phyloP scores from a whole-genome alignment of 2,888 invertebrate species.

The Melieria omissa region DNA sequence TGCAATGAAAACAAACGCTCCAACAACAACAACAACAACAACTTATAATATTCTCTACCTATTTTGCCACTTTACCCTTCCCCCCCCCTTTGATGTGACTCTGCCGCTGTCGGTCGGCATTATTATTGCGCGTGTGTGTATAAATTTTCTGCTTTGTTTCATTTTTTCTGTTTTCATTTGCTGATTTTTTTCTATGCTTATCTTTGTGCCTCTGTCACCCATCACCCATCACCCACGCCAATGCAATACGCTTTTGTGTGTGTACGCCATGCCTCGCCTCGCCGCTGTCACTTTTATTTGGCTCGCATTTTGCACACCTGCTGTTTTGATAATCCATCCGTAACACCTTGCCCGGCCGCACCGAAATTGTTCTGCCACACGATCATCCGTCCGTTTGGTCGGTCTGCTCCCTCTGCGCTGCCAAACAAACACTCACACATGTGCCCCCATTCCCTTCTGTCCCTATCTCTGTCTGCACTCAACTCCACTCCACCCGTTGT shows the following conservation, averaged over 20 bases:
- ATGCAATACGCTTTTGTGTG: no score
- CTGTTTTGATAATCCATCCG: constrained; percentile 35
- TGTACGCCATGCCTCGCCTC: no score
- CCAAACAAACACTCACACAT: background rate
- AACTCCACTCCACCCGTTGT: background rate
- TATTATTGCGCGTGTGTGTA: background rate
- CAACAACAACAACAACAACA: no score
- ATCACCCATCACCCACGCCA: no score
- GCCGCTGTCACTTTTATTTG: constrained; percentile 15
- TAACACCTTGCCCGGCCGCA: background rate
- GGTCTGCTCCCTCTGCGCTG: background rate
- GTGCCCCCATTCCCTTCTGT: constrained; percentile 15
- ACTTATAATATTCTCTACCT: no score
- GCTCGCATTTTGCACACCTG: constrained; percentile 36
- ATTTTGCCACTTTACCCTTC: no score
- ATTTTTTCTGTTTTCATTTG: constrained; percentile 19
- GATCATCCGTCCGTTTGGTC: background rate
- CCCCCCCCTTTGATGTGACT: no score
- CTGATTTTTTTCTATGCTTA: background rate
- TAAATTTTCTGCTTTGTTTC: constrained; percentile 11
- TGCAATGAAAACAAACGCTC: no score
- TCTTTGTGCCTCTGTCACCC: no score
- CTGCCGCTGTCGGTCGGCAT: no score
- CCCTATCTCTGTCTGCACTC: background rate
- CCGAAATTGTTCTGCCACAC: background rate